These are phyloP conservation scores for Oceanodroma tethys DNA, from an alignment of 2,113 vertebrate species.

Conservation along the genomic window DNA sequence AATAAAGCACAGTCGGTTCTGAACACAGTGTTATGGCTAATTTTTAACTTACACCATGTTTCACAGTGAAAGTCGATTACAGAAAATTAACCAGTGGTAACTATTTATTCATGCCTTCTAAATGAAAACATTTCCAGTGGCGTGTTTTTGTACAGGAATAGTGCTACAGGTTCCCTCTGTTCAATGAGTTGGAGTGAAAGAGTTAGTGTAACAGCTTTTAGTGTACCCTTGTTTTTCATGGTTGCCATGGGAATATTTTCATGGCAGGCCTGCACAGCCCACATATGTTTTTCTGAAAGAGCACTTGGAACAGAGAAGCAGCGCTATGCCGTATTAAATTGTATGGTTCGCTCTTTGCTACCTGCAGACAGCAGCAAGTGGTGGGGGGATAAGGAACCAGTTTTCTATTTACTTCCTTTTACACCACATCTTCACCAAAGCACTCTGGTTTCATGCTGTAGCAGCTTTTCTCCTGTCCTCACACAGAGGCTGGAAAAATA, in stretches of 20 bases:
- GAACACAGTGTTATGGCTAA: neutral
- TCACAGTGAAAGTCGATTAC: neutral
- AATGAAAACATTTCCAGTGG: neutral
- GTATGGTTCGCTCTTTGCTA: fast-evolving
- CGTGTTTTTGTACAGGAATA: neutral
- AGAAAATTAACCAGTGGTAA: neutral
- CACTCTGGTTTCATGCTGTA: neutral
- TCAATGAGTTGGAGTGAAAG: neutral
- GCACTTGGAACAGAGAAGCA: neutral
- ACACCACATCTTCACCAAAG: neutral
- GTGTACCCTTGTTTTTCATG: neutral
- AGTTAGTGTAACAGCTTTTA: neutral
- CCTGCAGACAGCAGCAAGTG: neutral
- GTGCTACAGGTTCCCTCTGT: neutral
- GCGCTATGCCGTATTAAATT: neutral
- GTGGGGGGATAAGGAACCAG: neutral
- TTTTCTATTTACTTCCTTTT: neutral
- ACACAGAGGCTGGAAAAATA: neutral
- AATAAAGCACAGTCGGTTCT: neutral
- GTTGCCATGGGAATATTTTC: conserved; percentile 43
- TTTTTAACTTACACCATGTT: neutral
- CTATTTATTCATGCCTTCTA: neutral
- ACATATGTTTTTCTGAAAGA: neutral
- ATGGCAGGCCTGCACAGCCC: neutral
- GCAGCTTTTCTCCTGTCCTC: neutral